Evolutionary conservation across 2,888 invertebrate species (phyloP), one percentile per base, ranked within the genome.

Genomic region (Mesoligia furuncula): DNA sequence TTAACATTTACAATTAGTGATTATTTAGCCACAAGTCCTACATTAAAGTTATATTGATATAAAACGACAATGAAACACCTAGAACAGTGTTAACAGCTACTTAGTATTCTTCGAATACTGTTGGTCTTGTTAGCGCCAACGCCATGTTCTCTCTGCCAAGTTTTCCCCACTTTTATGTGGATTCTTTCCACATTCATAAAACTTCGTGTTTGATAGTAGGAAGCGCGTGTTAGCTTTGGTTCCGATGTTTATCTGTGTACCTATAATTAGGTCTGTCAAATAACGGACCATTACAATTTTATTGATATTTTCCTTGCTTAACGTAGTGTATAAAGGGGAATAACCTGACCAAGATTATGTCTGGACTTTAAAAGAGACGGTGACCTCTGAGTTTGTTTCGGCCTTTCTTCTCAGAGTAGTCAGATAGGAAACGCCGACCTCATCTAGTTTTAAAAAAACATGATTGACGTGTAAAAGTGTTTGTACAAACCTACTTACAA

Each of bases 101-200:
- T 84, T 74, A 73, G 69, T 87, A 81, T 87, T 87, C 79, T 70
- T 73, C 61, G 68, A 62, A 66, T 62, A 31, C 64, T 57, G 74
- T 75, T 75, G 45, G 70, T 65, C 73, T 72, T 70, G 86, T 85
- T 74, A 86, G 77, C 71, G 79, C 65, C 65, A 75, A 84, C 64
- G 42, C 51, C 39, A 84, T 68, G 64, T 81, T 84, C n/a, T 71
- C 61, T 66, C 61, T 69, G 69, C 54, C 76, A 81, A 79, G 68
- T 84, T 80, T 73, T 62, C 24, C 20, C 31, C 66, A 75, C 42
- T 73, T 85, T 67, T 65, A 54, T 71, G 67, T 68, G 51, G n/a
- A 62, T 73, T 75, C 57, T 57, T 36, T n/a, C 4, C 67, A 67
- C 67, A 64, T 27, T 42, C 31, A 36, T 27, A 65, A 36, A 80